These are phyloP conservation scores for Kuschelorhynchus macadamiae DNA, from an alignment of 2,888 invertebrate species.

Conservation along the genomic window DNA sequence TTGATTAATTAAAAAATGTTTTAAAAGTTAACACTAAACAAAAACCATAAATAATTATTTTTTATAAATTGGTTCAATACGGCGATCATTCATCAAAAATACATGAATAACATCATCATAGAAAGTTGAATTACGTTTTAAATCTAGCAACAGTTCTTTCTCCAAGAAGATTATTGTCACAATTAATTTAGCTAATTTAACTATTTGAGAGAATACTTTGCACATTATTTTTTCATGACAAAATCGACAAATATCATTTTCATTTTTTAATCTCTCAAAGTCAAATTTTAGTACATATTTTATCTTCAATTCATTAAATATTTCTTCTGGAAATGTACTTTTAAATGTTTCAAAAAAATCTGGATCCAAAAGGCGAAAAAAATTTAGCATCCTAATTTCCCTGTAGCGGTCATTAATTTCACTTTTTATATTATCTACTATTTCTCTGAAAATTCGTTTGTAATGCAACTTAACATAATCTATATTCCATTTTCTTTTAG, in stretches of 20 bases:
- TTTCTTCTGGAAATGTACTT: slow-evolving; percentile 13
- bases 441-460: slow-evolving; percentile 15
- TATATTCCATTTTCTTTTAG: slow-evolving; percentile 6
- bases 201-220: too few species aligned
- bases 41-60: too few species aligned
- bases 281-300: slow-evolving; percentile 3
- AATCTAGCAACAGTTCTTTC: too few species aligned
- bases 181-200: too few species aligned
- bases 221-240: too few species aligned
- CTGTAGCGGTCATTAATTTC: slow-evolving; percentile 10
- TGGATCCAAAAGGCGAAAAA: slow-evolving; percentile 14
- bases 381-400: slow-evolving; percentile 5
- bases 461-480: slow-evolving; percentile 7
- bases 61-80: too few species aligned
- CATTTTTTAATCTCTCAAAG: slow-evolving; percentile 8
- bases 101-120: too few species aligned
- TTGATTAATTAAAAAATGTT: too few species aligned
- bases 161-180: too few species aligned
- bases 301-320: slow-evolving; percentile 1
- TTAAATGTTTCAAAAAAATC: slow-evolving; percentile 7
- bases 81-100: too few species aligned
- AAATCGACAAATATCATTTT: background rate
- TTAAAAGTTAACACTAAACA: too few species aligned
- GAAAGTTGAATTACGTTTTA: too few species aligned
- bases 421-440: background rate